Base-by-base conservation (phyloP, 1,140 invertebrate species). In the Drosophila subpulchrella region DNA sequence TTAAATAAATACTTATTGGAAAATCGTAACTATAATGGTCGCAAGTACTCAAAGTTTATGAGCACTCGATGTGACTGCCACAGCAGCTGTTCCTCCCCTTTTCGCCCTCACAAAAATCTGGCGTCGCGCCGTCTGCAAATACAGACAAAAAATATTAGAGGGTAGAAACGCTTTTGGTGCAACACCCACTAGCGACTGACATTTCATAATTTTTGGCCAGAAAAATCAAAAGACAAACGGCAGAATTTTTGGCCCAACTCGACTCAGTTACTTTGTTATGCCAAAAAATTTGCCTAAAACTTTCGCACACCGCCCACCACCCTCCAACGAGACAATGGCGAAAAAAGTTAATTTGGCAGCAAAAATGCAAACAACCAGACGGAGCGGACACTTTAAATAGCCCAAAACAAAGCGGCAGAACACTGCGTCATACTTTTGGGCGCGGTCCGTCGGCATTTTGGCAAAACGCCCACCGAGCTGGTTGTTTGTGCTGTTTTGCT, bases 271-370 rank as follows among this genome's bases (percentile, higher is more conserved):
- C 73, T 75, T 84, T 73, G 83, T 86, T 75, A 66, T 82, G 83
- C 83, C 83, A 88, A 88, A 82, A 88, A 88, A 88, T 79, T 88
- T 88, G 84, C 76, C 79, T 79, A 83, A 61, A 88, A 88, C 72
- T 86, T 81, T 42, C 41, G 41, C 20, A 38, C 10, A 13, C 44
- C 47, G 13, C 13, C 41, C 4, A 8, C 20, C 36, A 13, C n/a
- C 24, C 38, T 20, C 42, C 59, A 66, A 15, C 54, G 53, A 84
- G 77, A 86, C 75, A 88, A 86, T 88, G 66, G 82, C 75, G 79
- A 86, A 86, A 86, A 86, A 88, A 88, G 79, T 88, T 88, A 88
- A 88, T 86, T 86, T 86, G 83, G 83, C 83, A 86, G 76, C 79
- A 62, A 79, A 88, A 88, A 88, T 82, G 75, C 83, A 88, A 86